Base-by-base conservation (phyloP, 2,888 invertebrate genomes). In the Callyntrura sp. region DNA sequence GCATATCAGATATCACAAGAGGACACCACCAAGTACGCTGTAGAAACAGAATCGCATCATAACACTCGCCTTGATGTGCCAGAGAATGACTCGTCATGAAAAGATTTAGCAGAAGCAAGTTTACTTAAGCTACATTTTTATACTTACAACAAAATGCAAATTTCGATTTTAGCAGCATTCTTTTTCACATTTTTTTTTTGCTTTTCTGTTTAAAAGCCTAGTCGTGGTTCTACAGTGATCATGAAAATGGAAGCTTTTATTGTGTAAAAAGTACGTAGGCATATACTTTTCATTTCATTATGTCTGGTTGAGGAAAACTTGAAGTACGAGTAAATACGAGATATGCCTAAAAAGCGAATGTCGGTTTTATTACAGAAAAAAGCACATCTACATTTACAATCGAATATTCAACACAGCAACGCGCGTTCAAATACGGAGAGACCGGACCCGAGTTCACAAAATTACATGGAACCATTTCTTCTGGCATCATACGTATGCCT, bases 201-300 rank as follows among this genome's bases (percentile, higher is more conserved):
- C 35, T 28, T 60, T 12, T 5, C n/a, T n/a, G n/a, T 60, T 60
- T 60, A 12, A 65, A 65, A 65, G 14, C 65, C 65, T 28, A 17
- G 65, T 28, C 51, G 14, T 51, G 23, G 28, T 6, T 25, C 14
- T 48, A 23, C n/a, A n/a, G n/a, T 43, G 70, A 35, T 70, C n/a
- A 60, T 11, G 65, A 8, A 14, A 17, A 65, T 28, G 65, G 5
- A 12, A 14, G 5, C 17, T 65, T 65, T 65, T 65, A 65, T 12
- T 65, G 25, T 28, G 20, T 20, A 60, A 65, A 65, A 25, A 12
- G 65, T 43, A 68, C n/a, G 35, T 14, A 68, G 14, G 3, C 11
- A 65, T 68, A 43, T 60, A 76, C 85, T 78, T 79, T 86, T 78
- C 62, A 85, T 76, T 85, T 85, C 85, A 85, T 76, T 85, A 73